Evolutionary conservation across 92 coral and sea anemone species (phyloP).

Genomic region (Porites rus): DNA sequence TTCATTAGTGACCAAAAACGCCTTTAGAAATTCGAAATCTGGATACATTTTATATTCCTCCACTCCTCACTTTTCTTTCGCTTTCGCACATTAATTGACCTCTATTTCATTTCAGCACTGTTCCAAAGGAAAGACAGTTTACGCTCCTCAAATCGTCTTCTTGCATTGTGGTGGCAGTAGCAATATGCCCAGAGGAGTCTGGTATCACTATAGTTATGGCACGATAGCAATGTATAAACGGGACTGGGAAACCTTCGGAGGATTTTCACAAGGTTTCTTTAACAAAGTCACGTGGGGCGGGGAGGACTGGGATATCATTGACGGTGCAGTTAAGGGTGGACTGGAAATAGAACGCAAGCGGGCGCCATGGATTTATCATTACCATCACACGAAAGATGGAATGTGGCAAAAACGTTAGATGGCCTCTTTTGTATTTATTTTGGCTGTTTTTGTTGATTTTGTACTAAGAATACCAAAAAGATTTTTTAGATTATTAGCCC

Average conservation of each 20-base stretch:
- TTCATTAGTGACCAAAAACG: no score
- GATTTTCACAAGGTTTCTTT: constrained; percentile 33
- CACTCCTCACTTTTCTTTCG: background rate
- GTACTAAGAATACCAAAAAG: no score
- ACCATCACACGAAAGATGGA: constrained; percentile 64
- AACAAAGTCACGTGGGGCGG: constrained; percentile 67
- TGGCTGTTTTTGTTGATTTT: no score
- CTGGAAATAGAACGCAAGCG: constrained; percentile 66
- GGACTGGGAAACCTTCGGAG: constrained; percentile 78
- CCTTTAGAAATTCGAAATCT: no score
- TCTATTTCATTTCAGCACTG: constrained; percentile 62
- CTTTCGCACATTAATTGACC: background rate
- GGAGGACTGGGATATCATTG: constrained; percentile 79
- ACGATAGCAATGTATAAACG: constrained; percentile 75
- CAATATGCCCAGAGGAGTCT: constrained; percentile 59
- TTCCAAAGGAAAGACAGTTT: constrained; percentile 68
- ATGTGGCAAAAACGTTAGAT: constrained; percentile 46
- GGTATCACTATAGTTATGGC: constrained; percentile 76
- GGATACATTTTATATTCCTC: no score
- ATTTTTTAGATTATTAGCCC: no score
- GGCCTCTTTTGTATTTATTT: no score
- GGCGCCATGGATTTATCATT: constrained; percentile 50
- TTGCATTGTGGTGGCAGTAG: constrained; percentile 56
- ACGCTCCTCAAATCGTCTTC: constrained; percentile 75
- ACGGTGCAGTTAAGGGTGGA: constrained; percentile 55